Evolutionary conservation across 2,113 vertebrate genomes (phyloP).

Genomic region (Nestor notabilis): DNA sequence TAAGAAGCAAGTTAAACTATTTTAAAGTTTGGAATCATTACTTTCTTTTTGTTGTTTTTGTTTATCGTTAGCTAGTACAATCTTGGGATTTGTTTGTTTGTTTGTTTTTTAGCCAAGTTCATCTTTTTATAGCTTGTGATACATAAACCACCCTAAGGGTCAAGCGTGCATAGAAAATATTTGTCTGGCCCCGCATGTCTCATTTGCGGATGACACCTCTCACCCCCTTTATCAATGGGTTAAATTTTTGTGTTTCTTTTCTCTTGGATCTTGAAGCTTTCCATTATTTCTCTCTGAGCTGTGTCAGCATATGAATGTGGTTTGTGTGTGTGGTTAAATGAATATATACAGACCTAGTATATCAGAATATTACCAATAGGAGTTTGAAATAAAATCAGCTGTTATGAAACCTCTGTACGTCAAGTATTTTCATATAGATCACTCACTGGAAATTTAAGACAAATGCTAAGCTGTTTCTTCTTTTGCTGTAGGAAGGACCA

Average conservation of each 20-base stretch:
- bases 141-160: neutral
- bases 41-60: neutral
- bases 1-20: neutral
- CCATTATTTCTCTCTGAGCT: neutral
- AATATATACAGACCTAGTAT: neutral
- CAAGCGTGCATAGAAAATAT: neutral
- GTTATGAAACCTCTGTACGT: neutral
- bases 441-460: neutral
- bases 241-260: neutral
- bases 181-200: neutral
- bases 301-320: neutral
- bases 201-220: neutral
- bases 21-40: neutral
- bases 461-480: neutral
- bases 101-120: neutral
- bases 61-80: neutral
- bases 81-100: neutral
- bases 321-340: neutral
- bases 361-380: neutral
- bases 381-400: neutral
- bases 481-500: conserved; percentile 70
- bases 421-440: neutral
- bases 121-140: neutral
- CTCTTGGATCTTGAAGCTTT: neutral
- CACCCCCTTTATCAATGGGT: neutral